A percentile compares a stretch with the other conserved stretches of the same genome.
phyloP scores from a whole-genome alignment of 2,797 vertebrate species.

The Anguilla anguilla region DNA sequence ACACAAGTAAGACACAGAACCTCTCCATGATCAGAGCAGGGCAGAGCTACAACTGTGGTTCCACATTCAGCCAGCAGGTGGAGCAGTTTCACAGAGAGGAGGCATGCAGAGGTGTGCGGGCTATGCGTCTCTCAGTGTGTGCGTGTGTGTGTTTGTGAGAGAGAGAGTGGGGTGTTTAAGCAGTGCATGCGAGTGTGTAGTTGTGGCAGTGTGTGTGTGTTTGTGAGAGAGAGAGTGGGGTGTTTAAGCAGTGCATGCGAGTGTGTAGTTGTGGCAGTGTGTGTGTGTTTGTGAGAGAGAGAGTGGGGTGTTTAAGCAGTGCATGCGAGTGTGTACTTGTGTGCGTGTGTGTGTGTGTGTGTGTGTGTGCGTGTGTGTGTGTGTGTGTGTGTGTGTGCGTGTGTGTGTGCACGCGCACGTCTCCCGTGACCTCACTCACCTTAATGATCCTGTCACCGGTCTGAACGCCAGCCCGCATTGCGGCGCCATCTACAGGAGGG shows the following conservation, averaged over 20 bases:
- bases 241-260: no score
- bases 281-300: no score
- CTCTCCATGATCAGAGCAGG: background rate
- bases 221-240: no score
- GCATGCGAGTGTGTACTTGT: background rate
- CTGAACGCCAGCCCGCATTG: conserved; percentile 97
- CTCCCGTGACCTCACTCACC: conserved; percentile 48
- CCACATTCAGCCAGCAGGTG: background rate
- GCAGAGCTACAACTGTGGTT: background rate
- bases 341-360: background rate
- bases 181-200: no score
- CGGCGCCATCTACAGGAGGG: conserved; percentile 87
- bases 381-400: background rate
- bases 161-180: no score
- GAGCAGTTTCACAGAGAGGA: background rate
- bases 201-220: no score
- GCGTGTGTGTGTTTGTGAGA: background rate
- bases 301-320: no score
- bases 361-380: background rate
- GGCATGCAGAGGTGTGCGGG: background rate
- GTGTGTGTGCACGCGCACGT: no score
- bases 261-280: no score
- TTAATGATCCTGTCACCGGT: conserved; percentile 92
- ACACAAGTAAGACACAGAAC: background rate
- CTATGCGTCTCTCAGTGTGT: background rate